Evolutionary conservation across 35 echinoderm and acorn worm genomes (phyloP), one percentile per base, ranked within the genome.

Genomic region (Heliocidaris erythrogramma): DNA sequence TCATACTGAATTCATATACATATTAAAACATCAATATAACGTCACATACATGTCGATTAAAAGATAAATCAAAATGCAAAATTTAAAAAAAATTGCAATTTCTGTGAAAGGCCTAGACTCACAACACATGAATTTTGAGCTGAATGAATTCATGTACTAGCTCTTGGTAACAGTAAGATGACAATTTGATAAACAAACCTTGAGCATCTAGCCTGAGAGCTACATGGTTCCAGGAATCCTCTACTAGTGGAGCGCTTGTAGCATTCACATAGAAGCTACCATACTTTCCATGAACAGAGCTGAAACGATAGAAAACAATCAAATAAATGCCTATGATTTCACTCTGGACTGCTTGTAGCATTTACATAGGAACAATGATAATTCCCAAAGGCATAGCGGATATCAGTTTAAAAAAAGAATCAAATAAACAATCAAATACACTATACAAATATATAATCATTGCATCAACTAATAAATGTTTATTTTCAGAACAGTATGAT

Each of bases 151-250:
- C 5, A 4, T 87, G 85, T 87, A 9, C 5, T 31, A 9, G 6
- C 85, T 4, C 32, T 87, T 42, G 30, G 85, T 14, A 9, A 11
- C 10, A 87, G 30, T 4, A 48, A 24, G 42, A 9, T 27, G 30
- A 88, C 18, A 30, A 18, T 84, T 30, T 7, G 14, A 9, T 21
- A 32, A 89, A 93, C 98, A 96, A 95, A 99, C 98, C 97, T 91
- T 99, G 96, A 30, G 95, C 96, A 95, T 99, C 98, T 88, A 97
- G 94, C 91, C 98, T 95, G 94, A 97, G 85, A 49, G 98, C 96
- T 17, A 97, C 92, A 94, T 99, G 98, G 32, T 93, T 99, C 98
- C 98, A 99, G 1, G 94, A 60, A 78, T 94, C 94, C 9, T 92
- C 95, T 16, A 91, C 95, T 18, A 97, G 47, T 11, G 95, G 50